Percentiles rank a stretch among this genome's conserved stretches.
Evolutionary conservation across 2,888 invertebrate genomes (phyloP).

Genomic region (Dynastes grantii): DNA sequence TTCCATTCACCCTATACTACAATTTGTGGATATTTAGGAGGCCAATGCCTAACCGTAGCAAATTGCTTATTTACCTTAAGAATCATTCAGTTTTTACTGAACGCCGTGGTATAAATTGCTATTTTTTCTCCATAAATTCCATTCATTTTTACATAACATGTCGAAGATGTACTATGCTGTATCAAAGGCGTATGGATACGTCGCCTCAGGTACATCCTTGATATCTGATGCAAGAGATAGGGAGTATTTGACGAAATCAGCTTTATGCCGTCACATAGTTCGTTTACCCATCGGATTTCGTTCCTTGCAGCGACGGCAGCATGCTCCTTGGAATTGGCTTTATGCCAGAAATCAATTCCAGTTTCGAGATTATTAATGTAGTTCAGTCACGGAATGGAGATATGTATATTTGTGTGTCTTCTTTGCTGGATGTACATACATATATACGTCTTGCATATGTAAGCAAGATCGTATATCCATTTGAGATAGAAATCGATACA

Average conservation of each 20-base stretch:
- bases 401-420: constrained; percentile 34
- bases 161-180: too few species aligned
- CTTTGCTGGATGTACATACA: neutral
- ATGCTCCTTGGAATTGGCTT: constrained; percentile 7
- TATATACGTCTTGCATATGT: constrained; percentile 12
- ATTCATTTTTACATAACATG: too few species aligned
- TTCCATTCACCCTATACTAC: too few species aligned
- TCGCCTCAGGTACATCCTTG: neutral
- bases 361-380: constrained; percentile 36
- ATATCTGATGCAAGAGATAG: neutral
- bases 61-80: too few species aligned
- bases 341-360: constrained; percentile 22
- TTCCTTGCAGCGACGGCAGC: neutral
- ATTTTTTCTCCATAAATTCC: too few species aligned
- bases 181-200: neutral
- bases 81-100: too few species aligned
- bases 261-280: neutral
- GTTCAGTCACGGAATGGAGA: constrained; percentile 30
- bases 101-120: too few species aligned
- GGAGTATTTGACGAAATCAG: neutral
- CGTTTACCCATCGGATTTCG: constrained; percentile 30
- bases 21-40: too few species aligned
- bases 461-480: constrained; percentile 17
- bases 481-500: constrained; percentile 7
- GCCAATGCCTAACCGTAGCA: too few species aligned